Percentiles rank a stretch among this genome's conserved stretches.
These are phyloP conservation scores for Tetrax tetrax DNA, from an alignment of 2,113 vertebrate genomes.

Conservation along the genomic window DNA sequence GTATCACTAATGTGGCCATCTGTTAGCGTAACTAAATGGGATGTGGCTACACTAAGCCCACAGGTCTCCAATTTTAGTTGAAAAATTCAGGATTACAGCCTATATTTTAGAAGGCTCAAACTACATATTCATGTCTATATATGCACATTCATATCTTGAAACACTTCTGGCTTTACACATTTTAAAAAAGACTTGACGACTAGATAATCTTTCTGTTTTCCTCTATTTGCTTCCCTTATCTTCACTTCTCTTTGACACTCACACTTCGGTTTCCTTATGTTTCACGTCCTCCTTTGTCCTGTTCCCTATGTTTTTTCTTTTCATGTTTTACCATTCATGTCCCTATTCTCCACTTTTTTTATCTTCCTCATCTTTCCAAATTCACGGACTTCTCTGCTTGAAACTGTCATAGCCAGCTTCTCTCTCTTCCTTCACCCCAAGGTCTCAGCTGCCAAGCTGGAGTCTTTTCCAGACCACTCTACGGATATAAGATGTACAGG, in stretches of 20 bases:
- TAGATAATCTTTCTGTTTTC: background rate
- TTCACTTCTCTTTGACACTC: constrained; percentile 1
- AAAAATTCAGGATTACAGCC: background rate
- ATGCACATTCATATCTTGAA: background rate
- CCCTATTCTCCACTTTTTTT: background rate
- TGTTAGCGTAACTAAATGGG: background rate
- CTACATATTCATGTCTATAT: background rate
- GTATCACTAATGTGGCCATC: background rate
- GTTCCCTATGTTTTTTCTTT: constrained; percentile 28
- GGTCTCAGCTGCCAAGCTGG: background rate
- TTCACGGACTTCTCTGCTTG: background rate
- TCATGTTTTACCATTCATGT: background rate
- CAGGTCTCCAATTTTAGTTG: background rate
- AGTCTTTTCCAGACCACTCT: background rate
- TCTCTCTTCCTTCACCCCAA: background rate
- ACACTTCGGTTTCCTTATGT: background rate
- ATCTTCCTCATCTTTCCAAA: background rate
- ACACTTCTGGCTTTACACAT: background rate
- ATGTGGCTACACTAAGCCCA: background rate
- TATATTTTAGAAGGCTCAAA: background rate
- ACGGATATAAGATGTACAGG: background rate
- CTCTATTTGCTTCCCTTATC: background rate
- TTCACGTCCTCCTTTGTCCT: constrained; percentile 27
- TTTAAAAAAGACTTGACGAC: background rate
- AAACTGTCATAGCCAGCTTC: background rate